phyloP scores from a whole-genome alignment of 2,113 vertebrate genomes.

The Charina bottae region DNA sequence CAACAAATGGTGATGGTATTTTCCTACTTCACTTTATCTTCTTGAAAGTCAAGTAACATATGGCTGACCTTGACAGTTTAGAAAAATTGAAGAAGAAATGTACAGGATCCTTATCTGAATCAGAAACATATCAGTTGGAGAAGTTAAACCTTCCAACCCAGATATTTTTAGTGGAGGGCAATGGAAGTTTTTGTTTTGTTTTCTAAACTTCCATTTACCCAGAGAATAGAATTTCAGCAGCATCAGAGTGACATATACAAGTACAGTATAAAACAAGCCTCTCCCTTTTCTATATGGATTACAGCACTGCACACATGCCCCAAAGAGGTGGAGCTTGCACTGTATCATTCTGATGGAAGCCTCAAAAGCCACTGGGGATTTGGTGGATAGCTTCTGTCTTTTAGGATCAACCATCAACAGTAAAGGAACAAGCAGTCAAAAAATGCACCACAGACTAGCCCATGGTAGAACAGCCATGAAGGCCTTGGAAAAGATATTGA shows the following conservation, averaged over 20 bases:
- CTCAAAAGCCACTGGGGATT: neutral
- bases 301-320: too few species aligned
- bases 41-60: neutral
- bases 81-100: neutral
- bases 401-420: neutral
- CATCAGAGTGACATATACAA: neutral
- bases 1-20: neutral
- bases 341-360: neutral
- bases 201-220: neutral
- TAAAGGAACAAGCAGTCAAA: neutral
- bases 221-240: neutral
- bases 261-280: neutral
- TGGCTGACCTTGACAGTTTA: neutral
- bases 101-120: neutral
- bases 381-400: neutral
- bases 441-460: neutral
- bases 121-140: neutral
- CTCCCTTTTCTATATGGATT: neutral
- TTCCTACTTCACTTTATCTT: neutral
- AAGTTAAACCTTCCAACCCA: neutral
- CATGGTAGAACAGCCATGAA: neutral
- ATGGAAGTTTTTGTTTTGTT: neutral
- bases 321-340: neutral
- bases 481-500: neutral
- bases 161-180: neutral